Conservation (phyloP, 2,113 vertebrate species). For the Mormyrus lacerda region DNA sequence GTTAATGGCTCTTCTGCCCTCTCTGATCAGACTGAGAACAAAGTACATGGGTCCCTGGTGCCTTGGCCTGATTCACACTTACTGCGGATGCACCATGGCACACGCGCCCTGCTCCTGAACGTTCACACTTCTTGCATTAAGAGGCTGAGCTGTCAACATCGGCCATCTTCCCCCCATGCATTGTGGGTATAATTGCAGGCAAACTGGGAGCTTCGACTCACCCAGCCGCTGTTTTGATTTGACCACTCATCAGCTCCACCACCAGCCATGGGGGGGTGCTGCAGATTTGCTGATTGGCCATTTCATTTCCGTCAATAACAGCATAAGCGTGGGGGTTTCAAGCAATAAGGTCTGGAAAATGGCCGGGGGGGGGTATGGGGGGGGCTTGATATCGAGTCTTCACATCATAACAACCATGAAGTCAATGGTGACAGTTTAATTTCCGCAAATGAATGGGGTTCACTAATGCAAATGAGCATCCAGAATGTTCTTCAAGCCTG, state of each 20-base stretch:
- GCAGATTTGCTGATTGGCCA: slow-evolving; percentile 57
- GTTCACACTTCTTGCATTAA: neutral
- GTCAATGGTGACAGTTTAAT: neutral
- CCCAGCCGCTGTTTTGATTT: neutral
- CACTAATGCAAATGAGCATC: slow-evolving; percentile 6
- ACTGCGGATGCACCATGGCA: neutral
- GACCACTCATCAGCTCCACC: slow-evolving; percentile 13
- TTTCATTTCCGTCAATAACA: slow-evolving; percentile 59
- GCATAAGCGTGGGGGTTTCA: slow-evolving; percentile 23
- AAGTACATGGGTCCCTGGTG: too few species aligned
- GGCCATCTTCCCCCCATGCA: neutral
- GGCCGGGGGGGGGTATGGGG: too few species aligned
- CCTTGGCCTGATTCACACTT: too few species aligned
- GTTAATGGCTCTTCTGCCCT: too few species aligned
- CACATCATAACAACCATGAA: neutral
- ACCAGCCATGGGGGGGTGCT: slow-evolving; percentile 42
- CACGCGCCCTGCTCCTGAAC: neutral
- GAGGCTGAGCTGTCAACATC: neutral
- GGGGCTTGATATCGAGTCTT: neutral
- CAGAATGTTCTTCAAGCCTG: neutral
- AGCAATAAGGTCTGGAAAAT: neutral
- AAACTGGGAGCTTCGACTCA: neutral
- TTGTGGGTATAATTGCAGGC: neutral
- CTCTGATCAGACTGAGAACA: too few species aligned
- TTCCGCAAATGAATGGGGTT: neutral